phyloP scores from a whole-genome alignment of 2,113 vertebrate species.

The Rattus rattus region DNA sequence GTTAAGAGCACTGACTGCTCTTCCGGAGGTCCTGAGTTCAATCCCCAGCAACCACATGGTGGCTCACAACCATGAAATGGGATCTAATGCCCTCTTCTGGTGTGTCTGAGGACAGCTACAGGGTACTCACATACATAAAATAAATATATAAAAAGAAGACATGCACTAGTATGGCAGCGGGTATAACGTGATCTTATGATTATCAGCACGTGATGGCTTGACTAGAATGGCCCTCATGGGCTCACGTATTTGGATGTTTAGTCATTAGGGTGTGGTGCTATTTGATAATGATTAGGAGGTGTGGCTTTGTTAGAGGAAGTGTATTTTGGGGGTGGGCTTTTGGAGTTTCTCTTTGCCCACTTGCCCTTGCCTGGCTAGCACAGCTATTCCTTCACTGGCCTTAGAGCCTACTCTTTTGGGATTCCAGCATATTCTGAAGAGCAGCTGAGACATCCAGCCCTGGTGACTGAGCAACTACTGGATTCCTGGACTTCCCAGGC shows the following conservation, averaged over 20 bases:
- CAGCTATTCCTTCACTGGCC: background rate
- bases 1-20: no score
- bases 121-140: no score
- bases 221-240: background rate
- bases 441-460: background rate
- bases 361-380: background rate
- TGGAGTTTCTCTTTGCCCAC: background rate
- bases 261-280: background rate
- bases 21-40: no score
- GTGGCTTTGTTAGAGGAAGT: background rate
- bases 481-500: background rate
- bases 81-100: no score
- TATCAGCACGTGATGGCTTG: background rate
- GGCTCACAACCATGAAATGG: no score
- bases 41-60: no score
- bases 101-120: no score
- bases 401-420: background rate
- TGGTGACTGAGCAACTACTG: background rate
- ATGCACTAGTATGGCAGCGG: background rate
- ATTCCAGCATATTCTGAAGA: background rate
- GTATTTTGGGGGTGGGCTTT: background rate
- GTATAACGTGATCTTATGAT: background rate
- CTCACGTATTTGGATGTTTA: background rate
- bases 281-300: background rate
- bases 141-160: background rate